These are phyloP conservation scores for Melipona beecheii DNA, from an alignment of 2,888 invertebrate species.

Conservation along the genomic window DNA sequence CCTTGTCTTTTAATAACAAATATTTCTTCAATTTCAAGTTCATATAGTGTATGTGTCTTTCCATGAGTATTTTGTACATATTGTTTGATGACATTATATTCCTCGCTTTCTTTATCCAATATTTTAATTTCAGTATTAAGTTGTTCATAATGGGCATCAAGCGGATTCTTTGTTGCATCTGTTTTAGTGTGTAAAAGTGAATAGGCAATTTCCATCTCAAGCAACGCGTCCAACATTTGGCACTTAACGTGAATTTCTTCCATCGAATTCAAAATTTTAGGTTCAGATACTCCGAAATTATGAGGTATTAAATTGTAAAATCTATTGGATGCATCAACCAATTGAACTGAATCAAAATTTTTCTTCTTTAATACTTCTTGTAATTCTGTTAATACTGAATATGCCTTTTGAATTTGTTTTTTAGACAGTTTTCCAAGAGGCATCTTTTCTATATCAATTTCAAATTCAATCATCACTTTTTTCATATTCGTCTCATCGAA, in stretches of 20 bases:
- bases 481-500: slow-evolving; percentile 98
- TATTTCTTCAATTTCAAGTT: slow-evolving; percentile 88
- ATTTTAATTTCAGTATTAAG: slow-evolving; percentile 93
- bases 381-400: slow-evolving; percentile 90
- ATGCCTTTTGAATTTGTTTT: slow-evolving; percentile 95
- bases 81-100: slow-evolving; percentile 89
- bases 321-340: slow-evolving; percentile 94
- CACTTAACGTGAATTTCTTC: slow-evolving; percentile 89
- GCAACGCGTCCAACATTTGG: slow-evolving; percentile 95
- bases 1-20: slow-evolving; percentile 91
- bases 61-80: slow-evolving; percentile 97
- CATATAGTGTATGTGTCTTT: slow-evolving; percentile 92
- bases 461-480: slow-evolving; percentile 95
- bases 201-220: slow-evolving; percentile 98
- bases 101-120: slow-evolving; percentile 88
- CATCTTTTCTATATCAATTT: slow-evolving; percentile 99
- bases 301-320: slow-evolving; percentile 99
- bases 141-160: slow-evolving; percentile 95
- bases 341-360: slow-evolving; percentile 83
- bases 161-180: slow-evolving; percentile 86
- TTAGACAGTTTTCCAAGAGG: slow-evolving; percentile 98
- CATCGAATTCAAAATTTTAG: slow-evolving; percentile 91
- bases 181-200: slow-evolving; percentile 89
- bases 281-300: slow-evolving; percentile 93
- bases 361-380: slow-evolving; percentile 86